A percentile compares a stretch with the other conserved stretches of the same genome.
Evolutionary conservation across 2,113 vertebrate genomes (phyloP).

Genomic region (Tylochromis polylepis): DNA sequence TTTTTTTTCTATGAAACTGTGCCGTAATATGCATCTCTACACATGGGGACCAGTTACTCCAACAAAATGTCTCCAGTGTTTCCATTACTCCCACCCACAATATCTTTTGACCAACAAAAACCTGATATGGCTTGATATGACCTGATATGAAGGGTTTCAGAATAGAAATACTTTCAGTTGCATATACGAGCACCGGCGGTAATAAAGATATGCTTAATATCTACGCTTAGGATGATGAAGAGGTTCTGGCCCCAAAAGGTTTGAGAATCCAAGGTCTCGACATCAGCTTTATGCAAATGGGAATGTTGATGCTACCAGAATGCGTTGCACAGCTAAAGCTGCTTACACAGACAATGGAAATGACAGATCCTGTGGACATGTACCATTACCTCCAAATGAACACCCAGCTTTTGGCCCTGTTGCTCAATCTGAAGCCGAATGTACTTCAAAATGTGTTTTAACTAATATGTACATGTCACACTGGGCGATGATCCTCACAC

Average conservation of each 20-base stretch:
- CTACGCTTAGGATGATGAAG: not conserved
- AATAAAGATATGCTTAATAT: not conserved
- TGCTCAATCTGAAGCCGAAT: constrained; percentile 51
- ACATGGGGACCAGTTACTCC: not conserved
- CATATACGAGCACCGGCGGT: not conserved
- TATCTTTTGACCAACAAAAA: not conserved
- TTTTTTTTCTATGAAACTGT: not conserved
- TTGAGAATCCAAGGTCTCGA: not conserved
- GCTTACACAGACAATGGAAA: not conserved
- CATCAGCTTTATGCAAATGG: not conserved
- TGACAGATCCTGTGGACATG: not conserved
- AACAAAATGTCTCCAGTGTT: not conserved
- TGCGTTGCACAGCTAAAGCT: not conserved
- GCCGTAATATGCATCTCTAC: not conserved
- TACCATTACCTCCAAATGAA: not conserved
- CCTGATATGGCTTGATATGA: too few species aligned
- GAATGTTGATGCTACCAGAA: not conserved
- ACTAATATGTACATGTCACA: not conserved
- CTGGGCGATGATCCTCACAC: not conserved
- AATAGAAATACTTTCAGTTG: not conserved
- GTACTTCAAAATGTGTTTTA: constrained; percentile 34
- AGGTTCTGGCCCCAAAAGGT: not conserved
- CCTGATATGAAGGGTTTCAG: not conserved
- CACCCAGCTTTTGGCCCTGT: not conserved
- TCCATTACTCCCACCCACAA: not conserved